Evolutionary conservation across 2,888 invertebrate genomes (phyloP).

Genomic region (Sicus ferrugineus): DNA sequence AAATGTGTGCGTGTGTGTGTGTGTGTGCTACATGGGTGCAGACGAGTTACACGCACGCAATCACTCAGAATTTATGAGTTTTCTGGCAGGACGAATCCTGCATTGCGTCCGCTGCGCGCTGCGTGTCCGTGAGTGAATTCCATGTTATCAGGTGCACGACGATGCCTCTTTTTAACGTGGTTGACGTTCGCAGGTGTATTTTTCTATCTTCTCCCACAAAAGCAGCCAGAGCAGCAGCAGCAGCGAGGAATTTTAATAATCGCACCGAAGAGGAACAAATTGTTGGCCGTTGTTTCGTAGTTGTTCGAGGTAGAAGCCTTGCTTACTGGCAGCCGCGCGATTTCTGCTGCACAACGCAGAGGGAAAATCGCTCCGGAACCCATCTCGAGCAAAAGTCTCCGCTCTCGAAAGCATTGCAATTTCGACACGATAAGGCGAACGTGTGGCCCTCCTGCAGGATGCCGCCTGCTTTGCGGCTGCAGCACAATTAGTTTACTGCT

Average conservation of each 20-base stretch:
- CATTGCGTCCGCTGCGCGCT: not conserved
- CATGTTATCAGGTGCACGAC: slow-evolving; percentile 42
- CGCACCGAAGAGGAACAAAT: not conserved
- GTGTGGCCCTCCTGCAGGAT: no score
- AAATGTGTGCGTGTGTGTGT: slow-evolving; percentile 38
- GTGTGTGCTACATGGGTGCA: slow-evolving; percentile 32
- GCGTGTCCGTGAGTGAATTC: slow-evolving; percentile 16
- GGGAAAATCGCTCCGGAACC: no score
- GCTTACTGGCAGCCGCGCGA: no score
- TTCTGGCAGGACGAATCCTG: slow-evolving; percentile 10
- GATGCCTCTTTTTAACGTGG: slow-evolving; percentile 30
- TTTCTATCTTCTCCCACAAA: slow-evolving; percentile 1
- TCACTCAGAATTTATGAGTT: slow-evolving; percentile 28
- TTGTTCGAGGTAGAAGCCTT: no score
- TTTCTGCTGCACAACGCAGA: no score
- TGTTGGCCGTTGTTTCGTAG: no score
- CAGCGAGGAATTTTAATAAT: not conserved
- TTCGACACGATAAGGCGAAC: no score
- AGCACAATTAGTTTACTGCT: no score
- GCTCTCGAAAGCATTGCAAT: no score
- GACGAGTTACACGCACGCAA: slow-evolving; percentile 40
- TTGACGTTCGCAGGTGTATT: slow-evolving; percentile 40
- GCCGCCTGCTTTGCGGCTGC: no score
- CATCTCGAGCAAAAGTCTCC: no score
- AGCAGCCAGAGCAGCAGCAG: no score